These are phyloP conservation scores for Dipodomys merriami DNA, from an alignment of 2,113 vertebrate genomes.

Conservation along the genomic window DNA sequence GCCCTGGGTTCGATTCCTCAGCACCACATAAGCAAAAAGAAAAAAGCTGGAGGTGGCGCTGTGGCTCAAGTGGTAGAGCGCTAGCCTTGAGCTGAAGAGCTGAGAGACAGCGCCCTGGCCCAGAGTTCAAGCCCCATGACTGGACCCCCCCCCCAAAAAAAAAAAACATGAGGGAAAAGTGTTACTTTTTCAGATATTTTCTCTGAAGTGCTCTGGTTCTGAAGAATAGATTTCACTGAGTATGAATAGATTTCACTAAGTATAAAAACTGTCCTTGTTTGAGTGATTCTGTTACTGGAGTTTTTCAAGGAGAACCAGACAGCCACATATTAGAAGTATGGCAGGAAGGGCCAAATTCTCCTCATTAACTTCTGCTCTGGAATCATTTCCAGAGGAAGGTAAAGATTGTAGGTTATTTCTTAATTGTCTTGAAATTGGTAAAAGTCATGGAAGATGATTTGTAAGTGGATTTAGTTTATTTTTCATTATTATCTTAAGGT, in stretches of 20 bases:
- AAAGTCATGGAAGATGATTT: conserved; percentile 25
- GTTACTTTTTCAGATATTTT: conserved; percentile 16
- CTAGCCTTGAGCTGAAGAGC: no score
- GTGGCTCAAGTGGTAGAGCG: no score
- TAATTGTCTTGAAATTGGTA: background rate
- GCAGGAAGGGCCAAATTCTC: background rate
- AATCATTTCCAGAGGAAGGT: background rate
- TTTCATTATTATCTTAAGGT: no score
- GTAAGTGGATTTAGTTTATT: background rate
- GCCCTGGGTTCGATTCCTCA: no score
- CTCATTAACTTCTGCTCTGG: conserved; percentile 3
- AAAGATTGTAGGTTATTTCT: background rate
- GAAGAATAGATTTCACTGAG: conserved; percentile 8
- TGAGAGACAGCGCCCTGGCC: no score
- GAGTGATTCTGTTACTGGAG: background rate
- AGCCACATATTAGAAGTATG: background rate
- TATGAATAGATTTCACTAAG: background rate
- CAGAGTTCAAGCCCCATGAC: no score
- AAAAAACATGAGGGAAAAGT: background rate
- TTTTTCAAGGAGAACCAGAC: background rate
- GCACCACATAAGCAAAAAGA: no score
- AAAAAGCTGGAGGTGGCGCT: no score
- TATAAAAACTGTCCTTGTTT: background rate
- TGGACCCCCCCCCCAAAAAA: no score
- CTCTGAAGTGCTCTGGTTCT: background rate